These are phyloP conservation scores for Panthera leo DNA, from an alignment of 2,113 vertebrate genomes.

Conservation along the genomic window DNA sequence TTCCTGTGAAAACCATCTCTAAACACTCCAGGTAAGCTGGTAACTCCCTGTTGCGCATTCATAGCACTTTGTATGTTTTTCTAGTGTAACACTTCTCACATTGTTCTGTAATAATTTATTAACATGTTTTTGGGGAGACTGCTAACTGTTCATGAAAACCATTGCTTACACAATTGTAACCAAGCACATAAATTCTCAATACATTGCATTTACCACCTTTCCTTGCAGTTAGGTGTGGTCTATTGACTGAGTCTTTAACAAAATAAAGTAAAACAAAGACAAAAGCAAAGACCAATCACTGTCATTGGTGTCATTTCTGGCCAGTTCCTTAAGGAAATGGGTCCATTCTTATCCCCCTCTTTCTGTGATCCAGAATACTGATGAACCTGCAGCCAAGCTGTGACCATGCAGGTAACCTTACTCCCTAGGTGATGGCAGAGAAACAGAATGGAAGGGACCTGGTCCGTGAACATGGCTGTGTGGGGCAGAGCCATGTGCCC, in stretches of 20 bases:
- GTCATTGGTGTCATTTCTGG: neutral
- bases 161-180: neutral
- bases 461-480: neutral
- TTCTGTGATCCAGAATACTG: neutral
- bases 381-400: neutral
- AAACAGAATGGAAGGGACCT: neutral
- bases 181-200: neutral
- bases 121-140: neutral
- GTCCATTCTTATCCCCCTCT: neutral
- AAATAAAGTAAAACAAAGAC: too few relatives aligned
- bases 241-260: neutral
- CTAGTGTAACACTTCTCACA: neutral
- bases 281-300: too few relatives aligned
- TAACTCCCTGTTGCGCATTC: neutral
- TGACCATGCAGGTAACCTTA: neutral
- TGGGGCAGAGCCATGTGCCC: neutral
- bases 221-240: neutral
- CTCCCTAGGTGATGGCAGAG: neutral
- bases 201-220: neutral
- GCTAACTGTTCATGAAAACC: neutral
- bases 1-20: conserved; percentile 18
- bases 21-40: neutral
- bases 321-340: neutral
- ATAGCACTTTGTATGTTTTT: neutral
- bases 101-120: conserved; percentile 42